phyloP scores from a whole-genome alignment of 2,113 vertebrate species.

The Anser brachyrhynchus region DNA sequence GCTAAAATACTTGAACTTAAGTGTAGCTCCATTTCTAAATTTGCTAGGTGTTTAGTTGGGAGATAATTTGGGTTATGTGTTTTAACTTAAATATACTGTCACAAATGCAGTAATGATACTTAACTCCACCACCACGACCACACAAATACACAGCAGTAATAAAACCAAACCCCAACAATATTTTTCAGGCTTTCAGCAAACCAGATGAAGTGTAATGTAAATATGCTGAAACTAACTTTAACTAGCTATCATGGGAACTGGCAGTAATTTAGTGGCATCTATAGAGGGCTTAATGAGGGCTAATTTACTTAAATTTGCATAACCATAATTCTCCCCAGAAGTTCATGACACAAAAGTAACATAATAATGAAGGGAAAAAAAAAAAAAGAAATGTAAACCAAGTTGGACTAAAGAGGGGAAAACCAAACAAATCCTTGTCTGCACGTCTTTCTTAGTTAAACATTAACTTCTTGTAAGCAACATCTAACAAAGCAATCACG shows the following conservation, averaged over 20 bases:
- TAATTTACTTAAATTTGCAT: neutral
- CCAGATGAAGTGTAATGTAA: neutral
- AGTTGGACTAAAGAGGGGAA: neutral
- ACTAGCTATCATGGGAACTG: neutral
- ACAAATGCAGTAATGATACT: neutral
- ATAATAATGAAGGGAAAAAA: neutral
- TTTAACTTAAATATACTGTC: neutral
- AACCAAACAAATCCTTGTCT: neutral
- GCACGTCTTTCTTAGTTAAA: neutral
- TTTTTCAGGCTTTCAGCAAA: neutral
- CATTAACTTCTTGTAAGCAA: neutral
- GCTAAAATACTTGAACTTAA: neutral
- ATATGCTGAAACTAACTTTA: neutral
- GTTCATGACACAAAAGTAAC: neutral
- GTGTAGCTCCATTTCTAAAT: neutral
- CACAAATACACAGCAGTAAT: neutral
- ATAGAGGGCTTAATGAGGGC: neutral
- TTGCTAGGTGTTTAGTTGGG: neutral
- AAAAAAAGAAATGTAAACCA: neutral
- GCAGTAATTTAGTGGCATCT: neutral
- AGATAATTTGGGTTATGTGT: neutral
- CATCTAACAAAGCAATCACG: neutral
- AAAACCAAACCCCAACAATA: neutral
- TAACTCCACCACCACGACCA: too few species aligned
- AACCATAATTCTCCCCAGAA: neutral